Base-by-base conservation (phyloP, 2,113 vertebrate species). In the Clarias magur region DNA sequence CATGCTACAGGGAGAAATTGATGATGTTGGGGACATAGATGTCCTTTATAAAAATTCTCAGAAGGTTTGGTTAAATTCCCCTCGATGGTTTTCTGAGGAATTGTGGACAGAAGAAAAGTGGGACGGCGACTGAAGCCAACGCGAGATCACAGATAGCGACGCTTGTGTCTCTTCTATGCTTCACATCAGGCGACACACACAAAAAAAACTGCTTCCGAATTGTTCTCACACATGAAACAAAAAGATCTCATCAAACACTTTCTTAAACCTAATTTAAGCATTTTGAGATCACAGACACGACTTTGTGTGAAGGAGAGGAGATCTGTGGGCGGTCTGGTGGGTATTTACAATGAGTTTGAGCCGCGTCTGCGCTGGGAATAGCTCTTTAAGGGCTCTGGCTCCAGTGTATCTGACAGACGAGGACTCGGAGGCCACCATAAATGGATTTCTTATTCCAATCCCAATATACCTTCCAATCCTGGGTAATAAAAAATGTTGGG, bases 271-370 rank as follows among this genome's bases (percentile, higher is more conserved):
- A 79, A 76, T 76, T 76, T 76, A 54, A 76, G 73, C 16, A 57
- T 56, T 53, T 30, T 79, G 9, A 79, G 76, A 54, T n/a, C 48
- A 56, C 10, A 30, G 30, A 57, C 30, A 57, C 19, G 76, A 79
- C n/a, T 79, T 23, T 8, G n/a, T 11, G 38, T 42, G 38, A 34
- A 48, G 70, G 70, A 48, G 70, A 1, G 70, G 88, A 90, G 90
- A 88, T 90, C 85, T 73, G 72, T 63, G 82, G 63, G 16, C 84
- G 15, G 73, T 90, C 86, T 82, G 83, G 56, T 80, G 82, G 90
- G 89, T 92, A 94, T 94, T 95, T 95, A 94, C 94, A 92, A 88
- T 89, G 84, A 91, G 91, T 91, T 92, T 25, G 91, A 92, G 94
- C 93, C 87, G 93, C 94, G 92, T 88, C 91, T 72, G 90, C 65